Conservation (phyloP, 2,113 vertebrate genomes). For the Spilogale gracilis region DNA sequence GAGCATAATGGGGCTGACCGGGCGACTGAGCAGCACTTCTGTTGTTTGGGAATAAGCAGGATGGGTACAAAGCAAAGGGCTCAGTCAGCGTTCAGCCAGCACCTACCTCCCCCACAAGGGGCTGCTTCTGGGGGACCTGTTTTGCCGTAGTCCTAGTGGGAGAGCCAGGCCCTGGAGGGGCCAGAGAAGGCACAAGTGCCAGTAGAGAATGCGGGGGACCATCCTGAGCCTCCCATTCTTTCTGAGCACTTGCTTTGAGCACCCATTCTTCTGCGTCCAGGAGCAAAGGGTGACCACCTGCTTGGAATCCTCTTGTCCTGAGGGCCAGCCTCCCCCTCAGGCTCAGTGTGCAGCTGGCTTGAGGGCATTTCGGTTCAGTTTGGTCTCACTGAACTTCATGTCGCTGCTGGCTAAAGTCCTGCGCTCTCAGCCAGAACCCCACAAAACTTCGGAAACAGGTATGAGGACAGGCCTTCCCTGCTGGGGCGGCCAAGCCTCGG, state of each 20-base stretch:
- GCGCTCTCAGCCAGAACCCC: not conserved
- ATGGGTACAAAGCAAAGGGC: constrained; percentile 85
- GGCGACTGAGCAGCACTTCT: constrained; percentile 84
- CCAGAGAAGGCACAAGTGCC: not conserved
- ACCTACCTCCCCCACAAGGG: constrained; percentile 35
- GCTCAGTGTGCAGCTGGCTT: not conserved
- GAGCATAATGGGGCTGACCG: constrained; percentile 78
- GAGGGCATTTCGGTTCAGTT: not conserved
- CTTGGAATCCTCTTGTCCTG: not conserved
- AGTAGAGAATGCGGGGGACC: not conserved
- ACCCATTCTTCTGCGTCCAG: not conserved
- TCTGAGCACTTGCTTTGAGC: not conserved
- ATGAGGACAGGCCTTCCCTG: not conserved
- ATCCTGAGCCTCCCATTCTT: not conserved
- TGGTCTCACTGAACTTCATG: not conserved
- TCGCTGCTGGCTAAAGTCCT: not conserved
- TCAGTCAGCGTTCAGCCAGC: constrained; percentile 81
- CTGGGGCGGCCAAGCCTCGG: not conserved
- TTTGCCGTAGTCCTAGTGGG: not conserved
- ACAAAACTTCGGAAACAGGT: not conserved
- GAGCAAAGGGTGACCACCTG: not conserved
- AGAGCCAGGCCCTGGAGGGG: not conserved
- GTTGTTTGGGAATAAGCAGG: constrained; percentile 80
- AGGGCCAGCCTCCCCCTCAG: not conserved
- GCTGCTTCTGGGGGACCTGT: constrained; percentile 36